These are phyloP conservation scores for Crotalus horridus DNA, from an alignment of 2,113 vertebrate species.

Conservation along the genomic window DNA sequence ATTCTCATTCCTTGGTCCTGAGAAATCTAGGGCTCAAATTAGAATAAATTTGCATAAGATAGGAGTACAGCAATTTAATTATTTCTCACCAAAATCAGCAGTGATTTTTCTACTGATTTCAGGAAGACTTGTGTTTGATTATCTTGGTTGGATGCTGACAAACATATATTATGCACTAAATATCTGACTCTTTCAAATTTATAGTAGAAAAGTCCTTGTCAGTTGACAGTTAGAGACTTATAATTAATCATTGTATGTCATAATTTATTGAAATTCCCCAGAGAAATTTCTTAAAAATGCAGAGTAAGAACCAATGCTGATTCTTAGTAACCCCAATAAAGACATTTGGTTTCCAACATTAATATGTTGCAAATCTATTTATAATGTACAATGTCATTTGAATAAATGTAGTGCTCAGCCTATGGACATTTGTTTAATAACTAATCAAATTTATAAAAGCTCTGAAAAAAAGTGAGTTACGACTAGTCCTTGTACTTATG, in stretches of 20 bases:
- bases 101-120: not conserved
- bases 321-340: not conserved
- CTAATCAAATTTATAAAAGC: not conserved
- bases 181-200: not conserved
- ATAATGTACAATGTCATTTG: not conserved
- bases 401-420: not conserved
- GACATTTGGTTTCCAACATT: not conserved
- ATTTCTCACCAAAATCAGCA: not conserved
- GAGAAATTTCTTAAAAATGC: not conserved
- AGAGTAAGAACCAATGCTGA: not conserved
- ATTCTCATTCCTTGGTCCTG: not conserved
- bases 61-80: not conserved
- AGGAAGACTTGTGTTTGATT: not conserved
- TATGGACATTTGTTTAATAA: not conserved
- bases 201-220: not conserved
- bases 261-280: not conserved
- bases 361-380: not conserved
- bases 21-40: not conserved
- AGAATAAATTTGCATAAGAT: not conserved
- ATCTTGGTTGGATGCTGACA: not conserved
- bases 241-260: not conserved
- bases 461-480: not conserved
- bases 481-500: too few species aligned
- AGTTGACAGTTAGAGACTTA: not conserved
- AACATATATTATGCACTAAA: not conserved